These are phyloP conservation scores for Mastomys natalensis DNA, from an alignment of 2,113 vertebrate genomes.

Conservation along the genomic window DNA sequence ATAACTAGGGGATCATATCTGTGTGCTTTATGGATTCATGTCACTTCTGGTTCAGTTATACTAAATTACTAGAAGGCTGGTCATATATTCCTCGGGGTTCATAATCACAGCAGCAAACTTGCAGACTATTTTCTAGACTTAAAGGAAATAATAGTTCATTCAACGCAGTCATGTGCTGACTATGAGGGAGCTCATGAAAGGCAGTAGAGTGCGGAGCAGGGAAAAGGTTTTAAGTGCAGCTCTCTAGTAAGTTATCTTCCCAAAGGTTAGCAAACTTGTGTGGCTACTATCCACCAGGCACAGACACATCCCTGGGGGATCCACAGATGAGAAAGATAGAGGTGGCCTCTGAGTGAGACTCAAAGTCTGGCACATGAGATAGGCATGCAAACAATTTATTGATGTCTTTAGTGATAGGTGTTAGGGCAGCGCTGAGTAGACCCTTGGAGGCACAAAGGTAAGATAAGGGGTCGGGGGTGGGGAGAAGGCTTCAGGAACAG, in stretches of 20 bases:
- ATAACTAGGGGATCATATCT: not conserved
- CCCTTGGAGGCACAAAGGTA: constrained; percentile 40
- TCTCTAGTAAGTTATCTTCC: constrained; percentile 26
- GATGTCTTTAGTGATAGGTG: constrained; percentile 64
- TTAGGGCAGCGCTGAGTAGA: constrained; percentile 51
- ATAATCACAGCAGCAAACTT: not conserved
- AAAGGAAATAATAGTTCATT: constrained; percentile 53
- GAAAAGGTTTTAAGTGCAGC: constrained; percentile 10
- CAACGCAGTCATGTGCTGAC: not conserved
- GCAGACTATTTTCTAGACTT: not conserved
- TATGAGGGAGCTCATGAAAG: constrained; percentile 46
- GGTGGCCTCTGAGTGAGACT: constrained; percentile 51
- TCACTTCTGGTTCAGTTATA: constrained; percentile 33
- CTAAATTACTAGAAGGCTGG: not conserved
- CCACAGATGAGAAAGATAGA: constrained; percentile 54
- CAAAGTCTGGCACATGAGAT: constrained; percentile 60
- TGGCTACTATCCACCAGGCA: constrained; percentile 25
- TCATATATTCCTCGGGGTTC: constrained; percentile 3
- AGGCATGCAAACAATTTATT: constrained; percentile 68
- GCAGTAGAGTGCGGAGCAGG: constrained; percentile 48
- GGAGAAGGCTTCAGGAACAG: not conserved
- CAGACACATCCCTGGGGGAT: constrained; percentile 41
- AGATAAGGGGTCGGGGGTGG: not conserved
- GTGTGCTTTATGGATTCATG: not conserved
- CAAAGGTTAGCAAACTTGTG: constrained; percentile 33